Percentiles rank a stretch among this genome's conserved stretches.
Conservation (phyloP, 2,888 invertebrate species). For the Neoscelio sp. region DNA sequence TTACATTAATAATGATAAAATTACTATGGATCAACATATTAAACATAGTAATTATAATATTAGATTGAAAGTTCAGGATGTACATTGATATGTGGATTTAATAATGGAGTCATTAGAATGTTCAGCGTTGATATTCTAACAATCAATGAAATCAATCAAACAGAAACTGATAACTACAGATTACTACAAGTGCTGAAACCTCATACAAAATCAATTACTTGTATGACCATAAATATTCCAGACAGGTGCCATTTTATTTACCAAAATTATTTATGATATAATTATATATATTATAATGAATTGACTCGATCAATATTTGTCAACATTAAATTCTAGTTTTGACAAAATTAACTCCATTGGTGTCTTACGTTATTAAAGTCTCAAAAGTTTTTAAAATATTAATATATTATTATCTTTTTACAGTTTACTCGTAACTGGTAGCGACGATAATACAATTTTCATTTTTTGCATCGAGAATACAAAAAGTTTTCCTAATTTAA, state of each 20-base stretch:
- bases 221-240: conserved; percentile 85
- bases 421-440: conserved; percentile 87
- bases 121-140: conserved; percentile 73
- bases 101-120: conserved; percentile 89
- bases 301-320: too few relatives aligned
- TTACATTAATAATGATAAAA: not conserved
- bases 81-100: conserved; percentile 88
- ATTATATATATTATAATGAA: too few relatives aligned
- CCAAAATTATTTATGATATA: too few relatives aligned
- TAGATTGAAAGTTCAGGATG: conserved; percentile 87
- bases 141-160: conserved; percentile 47
- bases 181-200: conserved; percentile 85
- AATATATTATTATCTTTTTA: conserved; percentile 22
- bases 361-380: too few relatives aligned
- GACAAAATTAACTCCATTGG: too few relatives aligned
- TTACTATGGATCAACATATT: too few relatives aligned
- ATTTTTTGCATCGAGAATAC: conserved; percentile 84
- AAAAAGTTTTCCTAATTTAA: conserved; percentile 83
- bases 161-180: conserved; percentile 69
- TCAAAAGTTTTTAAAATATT: too few relatives aligned
- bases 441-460: conserved; percentile 89
- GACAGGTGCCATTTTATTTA: too few relatives aligned
- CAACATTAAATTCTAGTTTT: too few relatives aligned
- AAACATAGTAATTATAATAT: conserved; percentile 33
- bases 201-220: conserved; percentile 87